phyloP scores from a whole-genome alignment of 1,140 invertebrate species.

The Melitaea cinxia region DNA sequence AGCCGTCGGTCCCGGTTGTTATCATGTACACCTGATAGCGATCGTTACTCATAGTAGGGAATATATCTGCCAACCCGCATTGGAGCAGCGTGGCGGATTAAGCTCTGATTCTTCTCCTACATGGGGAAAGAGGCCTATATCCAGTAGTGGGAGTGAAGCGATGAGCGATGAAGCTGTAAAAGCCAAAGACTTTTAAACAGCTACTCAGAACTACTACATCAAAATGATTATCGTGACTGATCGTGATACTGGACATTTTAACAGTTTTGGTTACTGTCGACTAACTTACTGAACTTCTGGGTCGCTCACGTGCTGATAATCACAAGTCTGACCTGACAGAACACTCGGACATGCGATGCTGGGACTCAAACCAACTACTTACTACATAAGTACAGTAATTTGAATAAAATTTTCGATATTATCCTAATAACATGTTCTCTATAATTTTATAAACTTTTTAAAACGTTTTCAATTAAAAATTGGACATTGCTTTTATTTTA shows the following conservation, averaged over 20 bases:
- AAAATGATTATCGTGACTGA: no score
- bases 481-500: neutral
- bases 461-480: neutral
- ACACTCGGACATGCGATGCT: conserved; percentile 16
- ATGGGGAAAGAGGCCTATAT: no score
- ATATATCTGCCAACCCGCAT: no score
- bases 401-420: neutral
- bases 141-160: no score
- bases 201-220: no score
- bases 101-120: no score
- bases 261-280: neutral
- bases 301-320: conserved; percentile 21
- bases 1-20: no score
- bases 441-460: neutral
- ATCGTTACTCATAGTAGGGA: no score
- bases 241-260: neutral
- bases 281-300: conserved; percentile 7
- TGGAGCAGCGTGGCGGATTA: no score
- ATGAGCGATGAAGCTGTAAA: no score
- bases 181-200: no score
- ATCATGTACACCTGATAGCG: no score
- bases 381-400: neutral
- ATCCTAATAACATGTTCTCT: neutral
- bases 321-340: conserved; percentile 20
- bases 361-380: conserved; percentile 5